phyloP scores from a whole-genome alignment of 2,797 vertebrate genomes.

The Sus cebifrons region DNA sequence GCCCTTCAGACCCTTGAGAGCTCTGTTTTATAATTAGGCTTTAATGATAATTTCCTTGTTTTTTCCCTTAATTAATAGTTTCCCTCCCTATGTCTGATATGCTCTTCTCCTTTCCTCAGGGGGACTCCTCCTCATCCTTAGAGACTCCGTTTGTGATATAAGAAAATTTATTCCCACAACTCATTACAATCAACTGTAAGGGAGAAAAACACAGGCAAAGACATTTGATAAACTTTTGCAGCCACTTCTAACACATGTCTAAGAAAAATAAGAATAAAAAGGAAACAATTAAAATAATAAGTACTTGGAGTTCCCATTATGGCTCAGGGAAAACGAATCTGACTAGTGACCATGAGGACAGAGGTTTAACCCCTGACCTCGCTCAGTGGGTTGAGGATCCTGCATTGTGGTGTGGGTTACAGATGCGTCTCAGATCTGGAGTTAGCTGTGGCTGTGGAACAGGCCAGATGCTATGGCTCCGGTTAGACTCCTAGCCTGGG shows the following conservation, averaged over 20 bases:
- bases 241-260: neutral
- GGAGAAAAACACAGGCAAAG: neutral
- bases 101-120: neutral
- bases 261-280: neutral
- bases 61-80: slow-evolving; percentile 37
- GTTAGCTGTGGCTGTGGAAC: too few relatives aligned
- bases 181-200: neutral
- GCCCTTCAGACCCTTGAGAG: neutral
- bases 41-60: neutral
- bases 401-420: too few relatives aligned
- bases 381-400: too few relatives aligned
- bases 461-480: too few relatives aligned
- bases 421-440: too few relatives aligned
- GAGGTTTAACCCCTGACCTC: too few relatives aligned
- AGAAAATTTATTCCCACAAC: slow-evolving; percentile 23
- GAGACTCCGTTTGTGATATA: neutral
- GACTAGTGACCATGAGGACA: too few relatives aligned
- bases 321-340: too few relatives aligned
- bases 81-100: neutral
- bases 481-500: too few relatives aligned
- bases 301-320: neutral
- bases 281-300: neutral
- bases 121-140: neutral
- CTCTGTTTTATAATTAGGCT: neutral
- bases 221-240: neutral